These are phyloP conservation scores for Drosophila subobscura DNA, from an alignment of 1,140 invertebrate genomes.

Conservation along the genomic window DNA sequence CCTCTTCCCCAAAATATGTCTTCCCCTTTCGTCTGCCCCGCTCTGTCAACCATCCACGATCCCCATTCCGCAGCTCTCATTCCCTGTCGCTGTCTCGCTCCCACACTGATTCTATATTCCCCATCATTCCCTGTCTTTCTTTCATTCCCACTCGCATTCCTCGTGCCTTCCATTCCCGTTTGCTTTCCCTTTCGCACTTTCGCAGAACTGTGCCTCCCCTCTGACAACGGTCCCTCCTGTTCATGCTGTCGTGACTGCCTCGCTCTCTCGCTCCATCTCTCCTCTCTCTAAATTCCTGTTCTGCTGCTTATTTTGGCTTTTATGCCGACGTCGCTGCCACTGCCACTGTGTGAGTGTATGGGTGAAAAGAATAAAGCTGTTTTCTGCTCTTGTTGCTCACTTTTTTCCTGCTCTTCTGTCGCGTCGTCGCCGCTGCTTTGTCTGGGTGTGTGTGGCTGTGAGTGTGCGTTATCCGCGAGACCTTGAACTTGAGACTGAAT, in stretches of 20 bases:
- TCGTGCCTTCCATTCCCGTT: constrained; percentile 1
- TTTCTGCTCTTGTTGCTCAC: constrained; percentile 43
- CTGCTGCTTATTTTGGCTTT: constrained; percentile 78
- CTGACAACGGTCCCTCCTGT: too few species aligned
- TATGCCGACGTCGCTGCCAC: constrained; percentile 49
- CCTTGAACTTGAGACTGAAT: constrained; percentile 84
- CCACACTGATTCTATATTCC: constrained; percentile 14
- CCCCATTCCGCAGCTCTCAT: constrained; percentile 36
- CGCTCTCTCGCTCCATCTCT: constrained; percentile 15
- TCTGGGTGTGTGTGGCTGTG: constrained; percentile 25
- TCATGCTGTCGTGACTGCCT: constrained; percentile 1
- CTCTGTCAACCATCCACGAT: constrained; percentile 16
- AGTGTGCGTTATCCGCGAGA: constrained; percentile 48
- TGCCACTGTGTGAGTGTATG: constrained; percentile 22
- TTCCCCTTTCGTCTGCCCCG: constrained; percentile 24
- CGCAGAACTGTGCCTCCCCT: not conserved
- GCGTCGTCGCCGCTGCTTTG: constrained; percentile 19
- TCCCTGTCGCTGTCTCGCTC: constrained; percentile 29
- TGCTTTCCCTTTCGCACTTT: not conserved
- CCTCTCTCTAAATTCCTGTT: constrained; percentile 66
- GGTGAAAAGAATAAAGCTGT: constrained; percentile 50
- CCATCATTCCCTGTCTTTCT: constrained; percentile 41
- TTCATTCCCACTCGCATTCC: constrained; percentile 9
- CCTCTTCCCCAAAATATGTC: constrained; percentile 17
- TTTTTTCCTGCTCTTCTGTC: constrained; percentile 25